These are phyloP conservation scores for Dasyprocta punctata DNA, from an alignment of 2,113 vertebrate species.

Conservation along the genomic window DNA sequence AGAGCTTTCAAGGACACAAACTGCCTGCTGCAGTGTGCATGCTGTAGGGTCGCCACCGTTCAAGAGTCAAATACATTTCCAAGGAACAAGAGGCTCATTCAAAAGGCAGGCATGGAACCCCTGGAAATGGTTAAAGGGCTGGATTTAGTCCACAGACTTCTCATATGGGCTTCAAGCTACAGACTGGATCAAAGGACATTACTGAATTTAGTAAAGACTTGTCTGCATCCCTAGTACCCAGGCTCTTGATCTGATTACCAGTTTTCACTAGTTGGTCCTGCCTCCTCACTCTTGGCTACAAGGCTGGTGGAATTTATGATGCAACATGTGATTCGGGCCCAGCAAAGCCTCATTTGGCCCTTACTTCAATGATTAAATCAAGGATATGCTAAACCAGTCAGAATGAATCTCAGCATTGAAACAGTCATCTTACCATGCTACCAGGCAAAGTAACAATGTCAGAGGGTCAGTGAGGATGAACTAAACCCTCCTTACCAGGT, in stretches of 20 bases:
- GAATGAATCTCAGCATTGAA: neutral
- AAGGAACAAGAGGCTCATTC: neutral
- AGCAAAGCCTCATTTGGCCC: neutral
- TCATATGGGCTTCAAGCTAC: neutral
- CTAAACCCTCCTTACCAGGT: neutral
- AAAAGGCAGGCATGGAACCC: neutral
- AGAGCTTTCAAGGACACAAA: neutral
- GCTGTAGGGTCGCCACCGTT: neutral
- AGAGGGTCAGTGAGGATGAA: neutral
- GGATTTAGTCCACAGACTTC: neutral
- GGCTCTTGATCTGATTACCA: neutral
- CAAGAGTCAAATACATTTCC: neutral
- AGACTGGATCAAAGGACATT: neutral
- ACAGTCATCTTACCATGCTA: neutral
- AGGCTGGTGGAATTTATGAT: neutral
- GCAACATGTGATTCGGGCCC: neutral
- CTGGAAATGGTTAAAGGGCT: neutral
- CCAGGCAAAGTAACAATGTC: neutral
- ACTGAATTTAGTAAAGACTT: neutral
- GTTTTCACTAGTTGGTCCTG: neutral
- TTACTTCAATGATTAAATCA: neutral
- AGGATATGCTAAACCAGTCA: neutral
- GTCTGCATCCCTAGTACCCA: neutral
- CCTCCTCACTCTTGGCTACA: neutral
- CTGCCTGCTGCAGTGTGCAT: neutral